Base-by-base conservation (phyloP, 92 coral and sea anemone species). In the Muricea muricata region DNA sequence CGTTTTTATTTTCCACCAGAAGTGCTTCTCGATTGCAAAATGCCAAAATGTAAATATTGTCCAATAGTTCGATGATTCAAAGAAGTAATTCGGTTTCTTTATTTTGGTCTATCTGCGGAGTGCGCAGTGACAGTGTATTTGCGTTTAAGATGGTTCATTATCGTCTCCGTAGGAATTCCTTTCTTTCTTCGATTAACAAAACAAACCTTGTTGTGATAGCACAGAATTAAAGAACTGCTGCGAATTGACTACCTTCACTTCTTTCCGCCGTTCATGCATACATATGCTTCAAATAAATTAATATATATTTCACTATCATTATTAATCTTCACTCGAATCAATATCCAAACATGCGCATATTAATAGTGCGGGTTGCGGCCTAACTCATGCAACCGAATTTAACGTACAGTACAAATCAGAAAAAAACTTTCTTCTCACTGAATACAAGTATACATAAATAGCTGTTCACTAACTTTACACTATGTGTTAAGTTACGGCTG, bases 171-270 rank as follows among this genome's bases (percentile, higher is more conserved):
- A 55, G 69, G 83, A 58, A 37, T 9, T 78, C 83, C 83, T 78
- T 78, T 78, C 67, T 76, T 55, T 47, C 81, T 55, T 28, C 81
- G 45, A 78, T 78, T 78, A 78, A 55, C 83, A 78, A 78, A 78
- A 56, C 83, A 78, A 78, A 78, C 55, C 83, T 78, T 21, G 56
- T 50, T 25, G 52, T 12, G 33, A 58, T 78, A 78, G 35, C 42
- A 15, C 31, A 40, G 78, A 40, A 71, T 71, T 71, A 37, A 71
- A 71, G 55, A 11, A 71, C 57, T 71, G 78, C 78, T 71, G 78
- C 29, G 78, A 71, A n/a, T n/a, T 20, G 33, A 17, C 78, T 71
- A 24, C 15, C 17, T 40, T 40, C 14, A 18, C 31, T 68, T 28
- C 7, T 29, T 26, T 20, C 72, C 34, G 39, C 72, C 24, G 33